phyloP scores from a whole-genome alignment of 2,888 invertebrate genomes.

The Mesorhabditis belari region DNA sequence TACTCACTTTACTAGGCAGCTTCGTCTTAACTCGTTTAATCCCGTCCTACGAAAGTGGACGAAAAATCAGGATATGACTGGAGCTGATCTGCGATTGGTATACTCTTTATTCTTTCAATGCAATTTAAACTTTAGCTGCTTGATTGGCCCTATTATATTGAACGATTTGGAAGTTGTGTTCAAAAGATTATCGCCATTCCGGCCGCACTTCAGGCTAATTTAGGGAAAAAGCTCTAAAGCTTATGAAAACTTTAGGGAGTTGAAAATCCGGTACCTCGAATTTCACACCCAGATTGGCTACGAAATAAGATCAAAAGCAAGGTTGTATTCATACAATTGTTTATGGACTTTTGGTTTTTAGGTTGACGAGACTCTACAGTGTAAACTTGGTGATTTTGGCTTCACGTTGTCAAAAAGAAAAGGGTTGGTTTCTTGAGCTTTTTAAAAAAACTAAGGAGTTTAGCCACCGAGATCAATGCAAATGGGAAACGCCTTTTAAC shows the following conservation, averaged over 20 bases:
- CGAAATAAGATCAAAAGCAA: constrained; percentile 65
- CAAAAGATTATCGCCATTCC: constrained; percentile 99
- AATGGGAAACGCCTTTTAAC: constrained; percentile 7
- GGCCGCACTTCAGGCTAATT: constrained; percentile 89
- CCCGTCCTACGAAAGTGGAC: constrained; percentile 87
- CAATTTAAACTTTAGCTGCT: constrained; percentile 62
- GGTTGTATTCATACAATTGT: constrained; percentile 5
- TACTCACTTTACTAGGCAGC: too few relatives aligned
- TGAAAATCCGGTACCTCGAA: constrained; percentile 80
- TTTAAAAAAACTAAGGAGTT: too few relatives aligned
- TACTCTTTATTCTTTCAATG: background rate
- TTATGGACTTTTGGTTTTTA: too few relatives aligned
- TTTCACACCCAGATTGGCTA: constrained; percentile 93
- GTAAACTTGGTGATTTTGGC: constrained; percentile 75
- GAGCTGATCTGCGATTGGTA: constrained; percentile 6
- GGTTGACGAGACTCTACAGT: constrained; percentile 75
- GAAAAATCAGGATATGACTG: constrained; percentile 61
- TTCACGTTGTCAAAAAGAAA: background rate
- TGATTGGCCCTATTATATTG: constrained; percentile 97
- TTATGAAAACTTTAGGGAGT: constrained; percentile 60
- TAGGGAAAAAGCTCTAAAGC: too few relatives aligned
- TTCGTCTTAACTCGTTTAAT: too few relatives aligned
- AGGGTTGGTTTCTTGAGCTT: background rate
- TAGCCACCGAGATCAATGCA: constrained; percentile 1
- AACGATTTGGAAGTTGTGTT: constrained; percentile 83